phyloP scores from a whole-genome alignment of 2,113 vertebrate species.

The Sinocyclocheilus maitianheensis region DNA sequence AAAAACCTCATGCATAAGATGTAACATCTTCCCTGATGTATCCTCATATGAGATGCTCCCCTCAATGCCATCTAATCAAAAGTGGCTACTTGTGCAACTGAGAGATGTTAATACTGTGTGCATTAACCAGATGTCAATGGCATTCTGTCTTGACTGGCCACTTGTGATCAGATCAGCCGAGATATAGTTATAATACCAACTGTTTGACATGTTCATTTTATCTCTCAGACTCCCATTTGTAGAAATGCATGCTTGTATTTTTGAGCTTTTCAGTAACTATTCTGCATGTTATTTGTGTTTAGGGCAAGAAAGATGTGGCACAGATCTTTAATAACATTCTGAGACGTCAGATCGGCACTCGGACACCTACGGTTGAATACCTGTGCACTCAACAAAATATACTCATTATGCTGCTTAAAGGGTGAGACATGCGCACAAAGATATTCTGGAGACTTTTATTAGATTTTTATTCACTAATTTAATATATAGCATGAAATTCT shows the following conservation, averaged over 20 bases:
- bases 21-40: too few relatives aligned
- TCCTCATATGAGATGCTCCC: neutral
- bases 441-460: neutral
- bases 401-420: conserved; percentile 92
- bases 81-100: neutral
- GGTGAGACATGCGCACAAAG: conserved; percentile 71
- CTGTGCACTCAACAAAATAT: conserved; percentile 93
- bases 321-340: conserved; percentile 99
- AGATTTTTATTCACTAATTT: too few relatives aligned
- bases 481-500: too few relatives aligned
- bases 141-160: neutral
- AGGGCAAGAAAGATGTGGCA: conserved; percentile 97
- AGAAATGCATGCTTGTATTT: neutral
- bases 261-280: neutral
- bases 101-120: neutral
- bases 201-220: neutral
- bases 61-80: neutral
- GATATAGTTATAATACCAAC: too few relatives aligned
- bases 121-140: neutral
- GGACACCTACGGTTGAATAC: conserved; percentile 93
- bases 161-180: neutral
- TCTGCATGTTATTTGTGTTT: conserved; percentile 50
- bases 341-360: conserved; percentile 92
- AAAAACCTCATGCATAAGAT: too few relatives aligned
- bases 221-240: neutral